Percentiles rank a stretch among this genome's conserved stretches.
Conservation (phyloP, 2,113 vertebrate species). For the Macrotus californicus region DNA sequence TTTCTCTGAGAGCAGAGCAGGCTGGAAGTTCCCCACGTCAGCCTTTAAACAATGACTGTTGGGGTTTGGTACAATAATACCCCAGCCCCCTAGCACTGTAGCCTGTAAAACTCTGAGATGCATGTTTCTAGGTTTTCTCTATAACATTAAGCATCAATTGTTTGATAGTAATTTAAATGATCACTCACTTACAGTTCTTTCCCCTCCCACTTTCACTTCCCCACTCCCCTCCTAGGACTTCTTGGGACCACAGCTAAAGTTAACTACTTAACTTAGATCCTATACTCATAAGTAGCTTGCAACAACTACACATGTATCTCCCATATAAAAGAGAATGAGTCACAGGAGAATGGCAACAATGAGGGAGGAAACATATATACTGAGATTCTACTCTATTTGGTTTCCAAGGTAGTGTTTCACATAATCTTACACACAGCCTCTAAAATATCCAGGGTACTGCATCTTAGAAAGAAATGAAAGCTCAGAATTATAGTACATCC, state of each 20-base stretch:
- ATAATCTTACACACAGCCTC: background rate
- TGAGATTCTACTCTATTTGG: too few species aligned
- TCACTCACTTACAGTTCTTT: background rate
- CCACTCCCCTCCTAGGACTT: background rate
- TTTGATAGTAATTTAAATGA: background rate
- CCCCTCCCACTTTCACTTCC: background rate
- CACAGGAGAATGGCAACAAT: background rate
- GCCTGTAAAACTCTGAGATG: background rate
- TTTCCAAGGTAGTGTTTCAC: background rate
- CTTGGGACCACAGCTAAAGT: background rate
- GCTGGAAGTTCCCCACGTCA: background rate
- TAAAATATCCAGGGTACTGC: background rate
- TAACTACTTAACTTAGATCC: background rate
- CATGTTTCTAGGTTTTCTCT: background rate
- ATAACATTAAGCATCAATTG: background rate
- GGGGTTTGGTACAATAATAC: background rate
- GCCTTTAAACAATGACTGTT: background rate
- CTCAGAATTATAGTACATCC: background rate
- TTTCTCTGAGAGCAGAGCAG: background rate
- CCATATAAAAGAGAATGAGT: background rate
- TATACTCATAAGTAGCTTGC: background rate
- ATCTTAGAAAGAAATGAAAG: background rate
- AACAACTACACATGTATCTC: background rate
- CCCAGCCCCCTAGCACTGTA: too few species aligned
- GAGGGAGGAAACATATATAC: background rate